These are phyloP conservation scores for Neogale vison DNA, from an alignment of 2,113 vertebrate species.

Conservation along the genomic window DNA sequence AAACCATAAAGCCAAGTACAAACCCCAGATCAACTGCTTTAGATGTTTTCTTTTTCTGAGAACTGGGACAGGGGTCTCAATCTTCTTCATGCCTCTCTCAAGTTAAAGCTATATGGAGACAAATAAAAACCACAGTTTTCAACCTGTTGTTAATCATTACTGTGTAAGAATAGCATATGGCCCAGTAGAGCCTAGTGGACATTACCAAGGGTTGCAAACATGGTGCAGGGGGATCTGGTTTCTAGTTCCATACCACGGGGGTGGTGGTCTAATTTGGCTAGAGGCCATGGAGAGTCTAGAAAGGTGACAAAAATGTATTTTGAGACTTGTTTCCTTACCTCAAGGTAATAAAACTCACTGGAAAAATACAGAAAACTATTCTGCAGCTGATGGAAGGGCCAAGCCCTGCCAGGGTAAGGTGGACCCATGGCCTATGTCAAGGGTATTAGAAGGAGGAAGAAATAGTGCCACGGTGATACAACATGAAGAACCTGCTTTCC, in stretches of 20 bases:
- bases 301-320: neutral
- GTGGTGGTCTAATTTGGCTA: neutral
- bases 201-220: neutral
- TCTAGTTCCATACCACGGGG: neutral
- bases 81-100: neutral
- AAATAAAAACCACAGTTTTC: neutral
- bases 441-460: neutral
- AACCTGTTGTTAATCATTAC: neutral
- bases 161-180: neutral
- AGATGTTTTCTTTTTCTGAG: conserved; percentile 35
- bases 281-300: neutral
- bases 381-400: neutral
- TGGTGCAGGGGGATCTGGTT: neutral
- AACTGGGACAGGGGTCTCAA: neutral
- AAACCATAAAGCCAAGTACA: conserved; percentile 49
- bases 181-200: neutral
- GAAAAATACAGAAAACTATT: neutral
- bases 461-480: fast-evolving
- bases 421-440: neutral
- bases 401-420: neutral
- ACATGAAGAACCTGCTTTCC: neutral
- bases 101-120: neutral
- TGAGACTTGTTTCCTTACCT: neutral
- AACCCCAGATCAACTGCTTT: neutral
- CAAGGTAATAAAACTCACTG: neutral